Evolutionary conservation across 2,888 invertebrate genomes (phyloP).

Genomic region (Dynastes grantii): DNA sequence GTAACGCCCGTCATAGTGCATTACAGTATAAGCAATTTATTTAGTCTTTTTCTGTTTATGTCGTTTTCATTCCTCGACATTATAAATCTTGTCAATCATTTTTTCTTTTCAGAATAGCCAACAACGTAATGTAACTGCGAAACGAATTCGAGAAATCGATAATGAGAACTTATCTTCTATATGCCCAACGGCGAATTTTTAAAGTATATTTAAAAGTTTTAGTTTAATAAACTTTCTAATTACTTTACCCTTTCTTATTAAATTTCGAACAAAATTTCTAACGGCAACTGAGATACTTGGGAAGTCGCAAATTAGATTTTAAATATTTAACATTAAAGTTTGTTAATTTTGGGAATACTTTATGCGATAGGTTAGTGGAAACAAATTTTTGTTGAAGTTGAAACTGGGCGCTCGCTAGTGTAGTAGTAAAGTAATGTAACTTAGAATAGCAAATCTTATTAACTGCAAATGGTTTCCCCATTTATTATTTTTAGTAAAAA

Average conservation of each 20-base stretch:
- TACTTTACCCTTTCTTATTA: constrained; percentile 50
- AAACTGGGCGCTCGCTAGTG: no score
- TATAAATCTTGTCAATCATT: no score
- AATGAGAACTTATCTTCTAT: background rate
- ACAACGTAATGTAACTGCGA: no score
- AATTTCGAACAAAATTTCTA: constrained; percentile 44
- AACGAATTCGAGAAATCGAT: constrained; percentile 19
- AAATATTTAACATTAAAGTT: constrained; percentile 49
- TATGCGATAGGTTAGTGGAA: constrained; percentile 1
- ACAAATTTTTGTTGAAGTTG: background rate
- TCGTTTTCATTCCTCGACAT: no score
- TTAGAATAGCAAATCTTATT: no score
- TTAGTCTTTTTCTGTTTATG: no score
- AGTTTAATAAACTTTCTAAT: constrained; percentile 49
- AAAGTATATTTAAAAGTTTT: constrained; percentile 48
- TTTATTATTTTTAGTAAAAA: no score
- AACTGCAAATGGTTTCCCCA: no score
- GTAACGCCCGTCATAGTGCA: no score
- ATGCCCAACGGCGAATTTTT: constrained; percentile 30
- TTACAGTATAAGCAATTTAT: no score
- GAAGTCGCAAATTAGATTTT: constrained; percentile 50
- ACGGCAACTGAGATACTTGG: constrained; percentile 36
- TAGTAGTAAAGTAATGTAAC: no score
- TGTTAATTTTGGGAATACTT: constrained; percentile 23
- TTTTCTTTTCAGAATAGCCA: no score